These are phyloP conservation scores for Alethe diademata DNA, from an alignment of 2,113 vertebrate genomes.

Conservation along the genomic window DNA sequence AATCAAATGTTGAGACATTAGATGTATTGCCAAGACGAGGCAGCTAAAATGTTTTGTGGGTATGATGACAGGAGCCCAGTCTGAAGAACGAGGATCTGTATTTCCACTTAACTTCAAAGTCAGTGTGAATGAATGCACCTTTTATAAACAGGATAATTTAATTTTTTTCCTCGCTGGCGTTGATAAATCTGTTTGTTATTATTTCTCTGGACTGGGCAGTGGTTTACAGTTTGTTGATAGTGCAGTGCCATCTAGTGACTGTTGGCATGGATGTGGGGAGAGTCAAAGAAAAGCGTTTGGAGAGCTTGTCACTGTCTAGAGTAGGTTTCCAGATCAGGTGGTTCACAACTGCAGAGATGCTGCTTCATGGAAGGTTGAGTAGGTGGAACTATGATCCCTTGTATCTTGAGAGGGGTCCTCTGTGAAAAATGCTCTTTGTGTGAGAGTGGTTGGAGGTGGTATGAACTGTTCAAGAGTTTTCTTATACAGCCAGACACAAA, in stretches of 20 bases:
- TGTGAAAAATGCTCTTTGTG: neutral
- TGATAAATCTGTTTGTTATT: neutral
- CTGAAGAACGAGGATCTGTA: constrained; percentile 27
- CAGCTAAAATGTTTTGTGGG: neutral
- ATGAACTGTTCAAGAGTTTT: neutral
- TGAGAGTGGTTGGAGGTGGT: neutral
- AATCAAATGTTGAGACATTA: neutral
- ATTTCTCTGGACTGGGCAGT: neutral
- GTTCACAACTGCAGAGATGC: neutral
- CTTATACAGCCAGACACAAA: neutral
- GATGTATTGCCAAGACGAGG: neutral
- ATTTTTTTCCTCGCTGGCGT: neutral
- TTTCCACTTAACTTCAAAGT: constrained; percentile 14
- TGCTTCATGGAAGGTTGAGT: neutral
- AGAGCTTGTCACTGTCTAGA: accelerated
- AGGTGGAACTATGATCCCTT: neutral
- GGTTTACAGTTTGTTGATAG: neutral
- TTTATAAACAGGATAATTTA: neutral
- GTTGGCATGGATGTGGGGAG: neutral
- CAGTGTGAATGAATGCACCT: neutral
- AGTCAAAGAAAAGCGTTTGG: neutral
- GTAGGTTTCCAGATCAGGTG: neutral
- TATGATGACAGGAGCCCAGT: neutral
- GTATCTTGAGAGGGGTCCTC: neutral
- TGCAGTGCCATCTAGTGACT: constrained; percentile 59